Conservation (phyloP, 1,140 invertebrate genomes). For the Drosophila watanabei region DNA sequence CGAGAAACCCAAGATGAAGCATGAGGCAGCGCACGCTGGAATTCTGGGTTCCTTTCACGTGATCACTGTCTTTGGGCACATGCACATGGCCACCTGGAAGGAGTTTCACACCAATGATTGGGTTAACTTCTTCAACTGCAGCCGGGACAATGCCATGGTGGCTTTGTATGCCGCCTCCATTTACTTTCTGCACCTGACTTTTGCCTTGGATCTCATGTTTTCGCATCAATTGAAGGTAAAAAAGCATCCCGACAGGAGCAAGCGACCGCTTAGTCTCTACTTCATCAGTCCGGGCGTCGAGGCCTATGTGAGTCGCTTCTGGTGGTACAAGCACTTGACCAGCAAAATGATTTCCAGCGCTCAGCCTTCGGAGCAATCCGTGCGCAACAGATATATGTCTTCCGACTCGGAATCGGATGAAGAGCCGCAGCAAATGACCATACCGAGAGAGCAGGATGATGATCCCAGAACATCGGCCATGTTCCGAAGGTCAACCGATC, state of each 20-base stretch:
- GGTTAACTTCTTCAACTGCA: slow-evolving; percentile 16
- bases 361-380: slow-evolving; percentile 2
- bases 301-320: slow-evolving; percentile 20
- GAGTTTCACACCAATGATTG: neutral
- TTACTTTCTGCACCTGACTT: slow-evolving; percentile 49
- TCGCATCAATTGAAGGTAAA: neutral
- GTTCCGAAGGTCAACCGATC: neutral
- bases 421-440: too few relatives aligned
- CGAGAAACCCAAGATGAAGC: slow-evolving; percentile 10
- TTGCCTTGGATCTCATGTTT: slow-evolving; percentile 49
- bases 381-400: neutral
- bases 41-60: slow-evolving; percentile 34
- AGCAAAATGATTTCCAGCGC: neutral
- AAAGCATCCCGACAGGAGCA: slow-evolving; percentile 11
- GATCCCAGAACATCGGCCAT: neutral
- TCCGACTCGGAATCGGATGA: neutral
- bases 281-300: slow-evolving; percentile 59
- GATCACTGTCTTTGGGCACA: slow-evolving; percentile 30
- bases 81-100: slow-evolving; percentile 35
- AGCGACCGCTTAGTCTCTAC: slow-evolving; percentile 48
- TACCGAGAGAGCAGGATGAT: fast-evolving
- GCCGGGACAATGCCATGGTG: slow-evolving; percentile 13
- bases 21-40: slow-evolving; percentile 32
- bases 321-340: slow-evolving; percentile 38
- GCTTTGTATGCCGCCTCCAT: slow-evolving; percentile 28